A percentile compares a stretch with the other conserved stretches of the same genome.
Evolutionary conservation across 2,797 vertebrate species (phyloP).

Genomic region (Craterocephalus amniculus): DNA sequence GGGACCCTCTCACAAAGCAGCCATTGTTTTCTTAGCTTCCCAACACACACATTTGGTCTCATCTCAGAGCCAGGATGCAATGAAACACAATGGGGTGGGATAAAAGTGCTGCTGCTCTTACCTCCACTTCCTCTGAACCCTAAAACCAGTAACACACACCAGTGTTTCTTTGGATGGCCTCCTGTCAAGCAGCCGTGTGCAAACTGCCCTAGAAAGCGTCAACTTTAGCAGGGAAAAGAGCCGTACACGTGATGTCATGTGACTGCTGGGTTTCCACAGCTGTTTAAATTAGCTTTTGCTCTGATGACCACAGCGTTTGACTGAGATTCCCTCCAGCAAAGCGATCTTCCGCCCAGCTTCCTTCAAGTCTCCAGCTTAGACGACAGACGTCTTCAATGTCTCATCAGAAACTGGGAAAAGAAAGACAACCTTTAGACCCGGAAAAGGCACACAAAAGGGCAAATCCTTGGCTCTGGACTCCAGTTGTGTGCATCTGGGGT

Average conservation of each 20-base stretch:
- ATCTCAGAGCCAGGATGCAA: constrained; percentile 32
- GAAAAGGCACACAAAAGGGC: too few relatives aligned
- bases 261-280: constrained; percentile 33
- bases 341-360: background rate
- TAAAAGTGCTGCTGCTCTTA: constrained; percentile 9
- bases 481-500: constrained; percentile 71
- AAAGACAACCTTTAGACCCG: constrained; percentile 50
- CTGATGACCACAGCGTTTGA: background rate
- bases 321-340: background rate
- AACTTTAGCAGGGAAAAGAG: constrained; percentile 6
- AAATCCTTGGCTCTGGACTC: constrained; percentile 56
- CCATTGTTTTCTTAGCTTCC: constrained; percentile 75
- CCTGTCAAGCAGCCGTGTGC: background rate
- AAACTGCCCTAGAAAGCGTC: background rate
- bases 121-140: constrained; percentile 38
- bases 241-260: constrained; percentile 22
- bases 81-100: constrained; percentile 42
- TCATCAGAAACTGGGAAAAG: constrained; percentile 2
- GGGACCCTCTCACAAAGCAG: constrained; percentile 77
- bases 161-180: background rate
- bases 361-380: background rate
- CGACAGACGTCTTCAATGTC: background rate
- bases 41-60: constrained; percentile 7
- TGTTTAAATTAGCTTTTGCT: constrained; percentile 40
- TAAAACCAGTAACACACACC: constrained; percentile 6